Evolutionary conservation across 2,797 vertebrate genomes (phyloP), one percentile per base, ranked within the genome.

Genomic region (Peromyscus eremicus): DNA sequence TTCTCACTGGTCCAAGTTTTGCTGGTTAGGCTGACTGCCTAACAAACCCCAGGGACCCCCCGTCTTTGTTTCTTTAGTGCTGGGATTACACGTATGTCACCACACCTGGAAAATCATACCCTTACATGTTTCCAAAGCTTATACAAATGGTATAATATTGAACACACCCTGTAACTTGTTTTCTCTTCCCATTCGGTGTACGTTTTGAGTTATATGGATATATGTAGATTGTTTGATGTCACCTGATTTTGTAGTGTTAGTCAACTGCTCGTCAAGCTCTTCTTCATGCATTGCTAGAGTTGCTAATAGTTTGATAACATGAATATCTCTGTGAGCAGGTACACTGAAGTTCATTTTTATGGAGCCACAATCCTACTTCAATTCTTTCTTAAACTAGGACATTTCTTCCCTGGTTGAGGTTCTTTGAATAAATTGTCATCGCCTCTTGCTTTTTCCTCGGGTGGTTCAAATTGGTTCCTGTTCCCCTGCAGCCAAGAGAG

Each of bases 61-160:
- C 87, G 49, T 52, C 46, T 86, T 37, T 52, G 66, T 37, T 34
- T 70, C 14, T n/a, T 86, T 70, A 52, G 34, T 73, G 34, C n/a
- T 73, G 25, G n/a, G n/a, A 57, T 82, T 25, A 14, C 13, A 40
- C 3, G 55, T 60, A 60, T 57, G 49, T 52, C 49, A 57, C 49
- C n/a, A 21, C 49, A 55, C 9, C 25, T 40, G 52, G 34, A 32
- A 76, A 43, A 71, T 52, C 27, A 82, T 60, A 95, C 34, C 64
- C 91, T 40, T 95, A 17, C 32, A 73, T 96, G 40, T 97, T 95
- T 92, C 73, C 88, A 96, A 93, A 76, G 34, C 46, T 86, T 46
- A 55, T 90, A 66, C 25, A 92, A 94, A 64, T 81, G 66, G 37
- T 73, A 10, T 37, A 43, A 49, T 64, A 46, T 62, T 88, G 49